Percentiles rank a stretch among this genome's conserved stretches.
These are phyloP conservation scores for Paradoxurus hermaphroditus DNA, from an alignment of 2,113 vertebrate genomes.

Conservation along the genomic window DNA sequence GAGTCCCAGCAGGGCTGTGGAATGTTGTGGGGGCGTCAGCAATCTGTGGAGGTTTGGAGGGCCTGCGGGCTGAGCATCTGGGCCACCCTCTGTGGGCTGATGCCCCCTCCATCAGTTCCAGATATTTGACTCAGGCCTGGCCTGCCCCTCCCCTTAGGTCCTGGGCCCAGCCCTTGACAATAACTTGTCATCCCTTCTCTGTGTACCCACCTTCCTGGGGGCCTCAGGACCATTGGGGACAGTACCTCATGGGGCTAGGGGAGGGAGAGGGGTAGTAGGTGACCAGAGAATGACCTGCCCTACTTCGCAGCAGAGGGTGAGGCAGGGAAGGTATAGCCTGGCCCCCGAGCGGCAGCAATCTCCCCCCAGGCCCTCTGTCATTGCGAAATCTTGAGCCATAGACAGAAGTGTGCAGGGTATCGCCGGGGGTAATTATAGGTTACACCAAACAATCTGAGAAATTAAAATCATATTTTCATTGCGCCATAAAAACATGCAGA, in stretches of 20 bases:
- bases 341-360: background rate
- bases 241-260: too few relatives aligned
- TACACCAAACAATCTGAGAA: conserved; percentile 55
- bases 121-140: background rate
- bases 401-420: conserved; percentile 1
- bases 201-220: background rate
- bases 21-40: background rate
- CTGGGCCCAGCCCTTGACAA: background rate
- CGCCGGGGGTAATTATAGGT: conserved; percentile 51
- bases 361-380: background rate
- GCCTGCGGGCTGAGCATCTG: background rate
- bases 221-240: background rate
- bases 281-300: background rate
- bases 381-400: background rate
- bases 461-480: conserved; percentile 74
- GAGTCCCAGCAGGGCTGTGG: background rate
- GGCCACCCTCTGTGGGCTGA: background rate
- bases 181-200: background rate
- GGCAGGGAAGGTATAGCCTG: background rate
- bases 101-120: background rate
- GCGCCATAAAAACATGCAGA: conserved; percentile 67
- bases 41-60: background rate
- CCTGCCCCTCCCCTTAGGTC: background rate
- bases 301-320: background rate
- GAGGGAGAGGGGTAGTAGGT: background rate